Conservation (phyloP, 2,797 vertebrate genomes). For the Telmatherina bonti region DNA sequence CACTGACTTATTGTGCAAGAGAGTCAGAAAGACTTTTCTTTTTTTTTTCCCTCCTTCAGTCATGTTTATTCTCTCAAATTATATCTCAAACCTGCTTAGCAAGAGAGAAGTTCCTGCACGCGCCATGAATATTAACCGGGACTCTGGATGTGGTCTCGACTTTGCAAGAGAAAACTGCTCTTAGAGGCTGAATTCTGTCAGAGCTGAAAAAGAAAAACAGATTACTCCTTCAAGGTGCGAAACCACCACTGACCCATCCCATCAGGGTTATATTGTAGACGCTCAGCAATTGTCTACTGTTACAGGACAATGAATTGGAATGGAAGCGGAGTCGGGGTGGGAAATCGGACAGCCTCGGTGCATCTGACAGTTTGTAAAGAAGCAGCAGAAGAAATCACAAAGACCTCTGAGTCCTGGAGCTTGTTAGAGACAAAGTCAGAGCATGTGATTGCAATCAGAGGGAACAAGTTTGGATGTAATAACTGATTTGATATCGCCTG, state of each 20-base stretch:
- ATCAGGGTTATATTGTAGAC: constrained; percentile 57
- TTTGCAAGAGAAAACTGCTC: background rate
- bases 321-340: constrained; percentile 41
- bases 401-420: constrained; percentile 36
- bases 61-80: constrained; percentile 14
- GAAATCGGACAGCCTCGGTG: constrained; percentile 45
- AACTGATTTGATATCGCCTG: constrained; percentile 57
- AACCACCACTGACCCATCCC: constrained; percentile 48
- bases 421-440: constrained; percentile 51
- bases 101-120: background rate
- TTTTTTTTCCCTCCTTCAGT: constrained; percentile 9
- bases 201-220: constrained; percentile 19
- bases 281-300: constrained; percentile 55
- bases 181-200: background rate
- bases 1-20: constrained; percentile 2
- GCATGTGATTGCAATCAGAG: constrained; percentile 78
- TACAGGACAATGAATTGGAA: constrained; percentile 63
- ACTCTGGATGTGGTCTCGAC: background rate
- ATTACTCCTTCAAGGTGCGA: constrained; percentile 28
- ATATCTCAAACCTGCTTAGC: constrained; percentile 3
- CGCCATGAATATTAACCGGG: background rate
- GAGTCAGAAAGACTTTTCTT: constrained; percentile 17
- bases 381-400: constrained; percentile 37
- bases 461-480: constrained; percentile 60
- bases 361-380: constrained; percentile 51